Conservation (phyloP, 2,797 vertebrate genomes). For the Danio albolineatus region DNA sequence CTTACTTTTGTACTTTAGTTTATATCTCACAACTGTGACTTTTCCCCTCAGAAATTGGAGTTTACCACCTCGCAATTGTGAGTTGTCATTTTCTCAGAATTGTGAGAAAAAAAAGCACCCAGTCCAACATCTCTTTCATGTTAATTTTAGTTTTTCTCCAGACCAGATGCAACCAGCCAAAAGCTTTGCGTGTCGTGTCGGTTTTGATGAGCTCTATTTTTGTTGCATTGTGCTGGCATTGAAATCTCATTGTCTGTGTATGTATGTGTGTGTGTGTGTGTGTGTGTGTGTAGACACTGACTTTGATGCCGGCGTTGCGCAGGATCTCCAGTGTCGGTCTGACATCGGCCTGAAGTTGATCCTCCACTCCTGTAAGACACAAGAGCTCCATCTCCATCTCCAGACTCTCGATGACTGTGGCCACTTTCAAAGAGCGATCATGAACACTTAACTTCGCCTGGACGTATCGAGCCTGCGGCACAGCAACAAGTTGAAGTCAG, state of each 20-base stretch:
- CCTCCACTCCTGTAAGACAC: constrained; percentile 95
- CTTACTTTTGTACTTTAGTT: no score
- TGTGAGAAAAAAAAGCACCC: no score
- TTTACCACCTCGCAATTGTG: no score
- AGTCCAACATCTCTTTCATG: not conserved
- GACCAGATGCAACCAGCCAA: not conserved
- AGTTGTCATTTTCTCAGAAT: no score
- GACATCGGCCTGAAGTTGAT: constrained; percentile 94
- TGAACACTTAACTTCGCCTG: constrained; percentile 98
- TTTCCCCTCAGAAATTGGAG: no score
- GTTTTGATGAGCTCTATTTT: constrained; percentile 7
- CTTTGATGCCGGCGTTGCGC: constrained; percentile 97
- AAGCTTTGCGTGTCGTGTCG: not conserved
- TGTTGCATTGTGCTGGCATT: not conserved
- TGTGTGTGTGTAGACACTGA: no score
- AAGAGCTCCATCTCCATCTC: constrained; percentile 99
- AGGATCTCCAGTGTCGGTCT: constrained; percentile 95
- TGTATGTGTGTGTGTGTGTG: not conserved
- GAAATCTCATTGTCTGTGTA: constrained; percentile 14
- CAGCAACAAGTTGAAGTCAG: not conserved
- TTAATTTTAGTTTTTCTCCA: not conserved
- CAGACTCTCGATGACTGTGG: constrained; percentile 96
- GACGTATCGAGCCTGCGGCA: constrained; percentile 87
- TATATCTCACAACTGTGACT: no score
- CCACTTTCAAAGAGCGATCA: constrained; percentile 95